phyloP scores from a whole-genome alignment of 2,888 invertebrate genomes.

The Meloe dianella region DNA sequence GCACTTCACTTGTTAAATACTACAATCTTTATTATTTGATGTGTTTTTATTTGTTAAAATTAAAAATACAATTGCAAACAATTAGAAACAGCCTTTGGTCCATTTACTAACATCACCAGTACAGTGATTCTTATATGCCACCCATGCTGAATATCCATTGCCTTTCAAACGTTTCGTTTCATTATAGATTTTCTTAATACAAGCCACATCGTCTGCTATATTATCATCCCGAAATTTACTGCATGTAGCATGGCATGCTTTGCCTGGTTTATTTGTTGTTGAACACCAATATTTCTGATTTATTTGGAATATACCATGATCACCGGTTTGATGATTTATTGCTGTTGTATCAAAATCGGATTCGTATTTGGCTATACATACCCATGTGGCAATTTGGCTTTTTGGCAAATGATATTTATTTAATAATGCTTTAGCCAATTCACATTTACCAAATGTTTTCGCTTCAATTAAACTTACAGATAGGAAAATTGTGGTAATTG shows the following conservation, averaged over 20 bases:
- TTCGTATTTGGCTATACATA: slow-evolving; percentile 76
- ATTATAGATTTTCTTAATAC: slow-evolving; percentile 22
- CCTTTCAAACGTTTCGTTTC: slow-evolving; percentile 20
- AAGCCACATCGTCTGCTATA: slow-evolving; percentile 16
- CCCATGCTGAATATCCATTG: slow-evolving; percentile 21
- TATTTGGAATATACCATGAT: slow-evolving; percentile 74
- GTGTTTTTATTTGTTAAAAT: too few relatives aligned
- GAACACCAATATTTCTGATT: slow-evolving; percentile 70
- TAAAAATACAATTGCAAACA: too few relatives aligned
- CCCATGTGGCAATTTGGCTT: slow-evolving; percentile 53
- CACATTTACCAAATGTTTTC: slow-evolving; percentile 18
- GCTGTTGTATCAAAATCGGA: slow-evolving; percentile 71
- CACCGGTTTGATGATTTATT: slow-evolving; percentile 64
- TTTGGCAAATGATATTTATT: slow-evolving; percentile 51
- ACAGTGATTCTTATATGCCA: not conserved
- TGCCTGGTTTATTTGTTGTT: slow-evolving; percentile 51
- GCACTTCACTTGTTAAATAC: too few relatives aligned
- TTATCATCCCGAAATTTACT: slow-evolving; percentile 47
- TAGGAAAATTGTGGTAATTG: not conserved
- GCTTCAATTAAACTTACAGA: not conserved
- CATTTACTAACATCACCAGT: not conserved
- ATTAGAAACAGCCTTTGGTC: not conserved
- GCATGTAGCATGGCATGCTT: slow-evolving; percentile 47
- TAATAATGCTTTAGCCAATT: slow-evolving; percentile 23
- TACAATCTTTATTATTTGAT: too few relatives aligned